Conservation (phyloP, 2,797 vertebrate species). For the Microcaecilia unicolor region DNA sequence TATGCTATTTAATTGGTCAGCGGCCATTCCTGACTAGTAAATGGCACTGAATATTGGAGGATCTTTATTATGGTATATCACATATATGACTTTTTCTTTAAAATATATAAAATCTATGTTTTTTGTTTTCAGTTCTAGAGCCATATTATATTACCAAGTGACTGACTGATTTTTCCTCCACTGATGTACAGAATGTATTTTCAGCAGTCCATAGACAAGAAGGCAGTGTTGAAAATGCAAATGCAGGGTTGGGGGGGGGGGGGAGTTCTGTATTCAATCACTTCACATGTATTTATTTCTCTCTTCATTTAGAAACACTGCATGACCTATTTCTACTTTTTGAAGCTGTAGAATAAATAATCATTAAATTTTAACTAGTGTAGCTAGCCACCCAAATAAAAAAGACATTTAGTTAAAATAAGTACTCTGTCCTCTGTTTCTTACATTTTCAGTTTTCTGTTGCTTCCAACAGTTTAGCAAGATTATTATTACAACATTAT, state of each 20-base stretch:
- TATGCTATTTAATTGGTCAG: no score
- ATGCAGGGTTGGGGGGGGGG: slow-evolving; percentile 7
- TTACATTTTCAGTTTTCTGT: slow-evolving; percentile 21
- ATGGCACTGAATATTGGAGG: no score
- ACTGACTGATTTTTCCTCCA: slow-evolving; percentile 17
- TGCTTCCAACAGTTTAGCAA: slow-evolving; percentile 26
- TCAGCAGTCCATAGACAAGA: slow-evolving; percentile 24
- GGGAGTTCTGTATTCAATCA: slow-evolving; percentile 35
- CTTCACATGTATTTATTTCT: slow-evolving; percentile 17
- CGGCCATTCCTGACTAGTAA: no score
- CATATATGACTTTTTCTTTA: slow-evolving; percentile 9
- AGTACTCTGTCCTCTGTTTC: slow-evolving; percentile 11
- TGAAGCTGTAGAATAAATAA: slow-evolving; percentile 32
- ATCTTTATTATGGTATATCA: slow-evolving; percentile 16
- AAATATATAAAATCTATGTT: background rate
- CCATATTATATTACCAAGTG: slow-evolving; percentile 11
- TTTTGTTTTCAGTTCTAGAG: slow-evolving; percentile 16
- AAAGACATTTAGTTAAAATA: slow-evolving; percentile 23
- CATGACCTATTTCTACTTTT: slow-evolving; percentile 21
- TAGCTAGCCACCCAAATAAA: slow-evolving; percentile 18
- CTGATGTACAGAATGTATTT: slow-evolving; percentile 9
- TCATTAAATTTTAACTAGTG: slow-evolving; percentile 18
- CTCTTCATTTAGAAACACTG: slow-evolving; percentile 10
- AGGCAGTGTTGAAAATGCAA: slow-evolving; percentile 28
- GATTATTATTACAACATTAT: no score